Evolutionary conservation across 2,113 vertebrate species (phyloP).

Genomic region (rabbit (Oryctolagus cuniculus)): DNA sequence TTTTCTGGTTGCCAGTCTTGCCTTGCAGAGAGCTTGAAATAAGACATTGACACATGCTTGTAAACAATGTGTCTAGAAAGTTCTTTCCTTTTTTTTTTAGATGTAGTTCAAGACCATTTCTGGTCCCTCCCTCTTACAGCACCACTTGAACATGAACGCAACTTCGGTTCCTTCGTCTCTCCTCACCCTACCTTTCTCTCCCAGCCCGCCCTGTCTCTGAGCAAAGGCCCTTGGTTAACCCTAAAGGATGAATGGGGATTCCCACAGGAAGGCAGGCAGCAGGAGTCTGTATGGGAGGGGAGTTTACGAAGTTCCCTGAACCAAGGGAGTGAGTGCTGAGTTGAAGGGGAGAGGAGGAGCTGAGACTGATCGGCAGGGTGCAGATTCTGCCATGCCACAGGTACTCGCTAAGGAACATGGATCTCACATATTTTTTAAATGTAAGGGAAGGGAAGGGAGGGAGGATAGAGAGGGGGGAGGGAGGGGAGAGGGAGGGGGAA

Average conservation of each 20-base stretch:
- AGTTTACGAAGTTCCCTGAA: background rate
- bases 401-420: background rate
- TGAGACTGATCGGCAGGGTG: background rate
- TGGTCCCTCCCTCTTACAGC: background rate
- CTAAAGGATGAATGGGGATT: background rate
- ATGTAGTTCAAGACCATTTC: background rate
- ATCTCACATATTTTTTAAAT: too few species aligned
- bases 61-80: conserved; percentile 2
- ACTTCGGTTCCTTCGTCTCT: background rate
- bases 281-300: background rate
- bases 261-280: background rate
- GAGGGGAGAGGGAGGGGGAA: too few species aligned
- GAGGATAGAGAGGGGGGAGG: too few species aligned
- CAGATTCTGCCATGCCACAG: background rate
- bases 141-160: background rate
- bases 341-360: background rate
- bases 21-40: conserved; percentile 16
- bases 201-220: background rate
- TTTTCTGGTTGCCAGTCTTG: background rate
- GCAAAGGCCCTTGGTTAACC: background rate
- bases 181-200: background rate
- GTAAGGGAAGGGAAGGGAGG: too few species aligned
- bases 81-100: background rate
- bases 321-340: background rate
- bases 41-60: background rate